Percentiles rank a stretch among this genome's conserved stretches.
These are phyloP conservation scores for Teleogryllus occipitalis DNA, from an alignment of 1,140 invertebrate genomes.

Conservation along the genomic window DNA sequence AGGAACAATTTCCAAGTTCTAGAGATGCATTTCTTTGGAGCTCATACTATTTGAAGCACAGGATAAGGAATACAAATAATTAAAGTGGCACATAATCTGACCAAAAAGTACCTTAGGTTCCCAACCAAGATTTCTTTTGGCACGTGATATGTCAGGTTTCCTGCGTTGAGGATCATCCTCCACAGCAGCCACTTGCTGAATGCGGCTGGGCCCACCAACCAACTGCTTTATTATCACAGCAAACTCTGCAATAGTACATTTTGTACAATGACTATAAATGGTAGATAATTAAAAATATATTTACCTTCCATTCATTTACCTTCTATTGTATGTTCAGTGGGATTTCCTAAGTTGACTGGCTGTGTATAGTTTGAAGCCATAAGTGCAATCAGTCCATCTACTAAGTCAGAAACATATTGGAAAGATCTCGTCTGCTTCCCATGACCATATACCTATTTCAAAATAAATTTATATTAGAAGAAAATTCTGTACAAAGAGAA, in stretches of 20 bases:
- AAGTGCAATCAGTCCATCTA: constrained; percentile 85
- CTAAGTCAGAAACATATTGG: constrained; percentile 95
- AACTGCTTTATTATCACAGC: constrained; percentile 83
- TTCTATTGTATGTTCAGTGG: constrained; percentile 93
- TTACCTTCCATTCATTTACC: constrained; percentile 40
- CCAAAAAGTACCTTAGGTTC: constrained; percentile 66
- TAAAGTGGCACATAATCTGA: no score
- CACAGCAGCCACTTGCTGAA: constrained; percentile 71
- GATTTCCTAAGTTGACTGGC: constrained; percentile 97
- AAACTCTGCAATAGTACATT: constrained; percentile 59
- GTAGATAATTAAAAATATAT: neutral
- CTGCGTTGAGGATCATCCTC: constrained; percentile 94
- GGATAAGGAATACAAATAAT: no score
- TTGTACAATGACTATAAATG: neutral
- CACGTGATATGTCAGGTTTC: constrained; percentile 85
- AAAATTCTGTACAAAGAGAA: neutral
- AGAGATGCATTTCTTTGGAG: no score
- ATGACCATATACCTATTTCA: constrained; percentile 78
- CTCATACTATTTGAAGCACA: no score
- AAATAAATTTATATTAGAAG: constrained; percentile 15
- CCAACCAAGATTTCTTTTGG: constrained; percentile 82
- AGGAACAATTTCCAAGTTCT: no score
- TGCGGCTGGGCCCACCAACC: constrained; percentile 75
- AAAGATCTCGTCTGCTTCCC: constrained; percentile 96
- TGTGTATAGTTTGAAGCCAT: constrained; percentile 92